phyloP scores from a whole-genome alignment of 2,113 vertebrate species.

The Pterocles orientalis region DNA sequence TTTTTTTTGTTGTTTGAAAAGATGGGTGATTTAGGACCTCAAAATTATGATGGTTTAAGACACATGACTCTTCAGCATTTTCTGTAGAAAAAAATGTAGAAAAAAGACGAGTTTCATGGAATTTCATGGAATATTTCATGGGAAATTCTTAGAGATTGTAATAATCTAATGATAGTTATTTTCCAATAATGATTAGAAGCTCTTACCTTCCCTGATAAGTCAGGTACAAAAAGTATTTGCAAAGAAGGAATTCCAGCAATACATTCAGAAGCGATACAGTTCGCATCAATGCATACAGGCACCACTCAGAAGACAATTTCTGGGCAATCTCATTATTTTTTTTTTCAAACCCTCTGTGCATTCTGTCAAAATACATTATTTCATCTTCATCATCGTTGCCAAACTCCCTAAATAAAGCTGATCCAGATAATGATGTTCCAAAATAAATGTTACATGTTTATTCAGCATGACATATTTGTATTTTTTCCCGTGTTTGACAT shows the following conservation, averaged over 20 bases:
- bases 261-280: neutral
- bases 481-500: neutral
- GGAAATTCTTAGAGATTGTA: neutral
- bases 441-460: constrained; percentile 35
- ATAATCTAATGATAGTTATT: neutral
- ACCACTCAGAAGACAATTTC: neutral
- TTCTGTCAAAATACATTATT: constrained; percentile 72
- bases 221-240: neutral
- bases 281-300: neutral
- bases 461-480: constrained; percentile 1
- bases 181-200: neutral
- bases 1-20: no score
- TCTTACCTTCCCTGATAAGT: neutral
- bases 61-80: neutral
- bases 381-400: constrained; percentile 54
- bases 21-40: no score
- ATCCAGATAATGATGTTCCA: neutral
- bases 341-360: constrained; percentile 48
- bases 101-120: neutral
- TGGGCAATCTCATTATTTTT: constrained; percentile 6
- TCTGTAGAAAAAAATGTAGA: no score
- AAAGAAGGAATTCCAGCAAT: neutral
- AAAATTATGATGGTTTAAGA: no score
- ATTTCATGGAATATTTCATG: neutral
- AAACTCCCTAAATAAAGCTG: constrained; percentile 56